These are phyloP conservation scores for Lasioglossum vierecki DNA, from an alignment of 2,888 invertebrate genomes.

Conservation along the genomic window DNA sequence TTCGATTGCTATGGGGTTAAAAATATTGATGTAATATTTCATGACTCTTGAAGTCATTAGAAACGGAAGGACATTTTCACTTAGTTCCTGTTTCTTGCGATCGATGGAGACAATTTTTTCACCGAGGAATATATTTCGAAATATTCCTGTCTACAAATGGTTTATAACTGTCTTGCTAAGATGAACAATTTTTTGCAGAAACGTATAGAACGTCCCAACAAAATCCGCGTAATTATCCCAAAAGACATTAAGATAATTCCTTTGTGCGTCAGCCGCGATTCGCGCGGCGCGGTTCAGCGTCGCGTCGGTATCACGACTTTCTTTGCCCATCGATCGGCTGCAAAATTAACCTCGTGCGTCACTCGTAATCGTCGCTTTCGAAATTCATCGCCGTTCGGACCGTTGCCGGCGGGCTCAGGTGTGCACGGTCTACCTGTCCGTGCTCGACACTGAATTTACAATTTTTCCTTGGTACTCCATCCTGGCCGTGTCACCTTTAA, in stretches of 20 bases:
- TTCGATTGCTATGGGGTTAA: no score
- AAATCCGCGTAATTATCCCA: neutral
- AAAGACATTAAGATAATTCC: conserved; percentile 14
- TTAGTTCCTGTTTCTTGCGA: no score
- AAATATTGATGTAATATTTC: no score
- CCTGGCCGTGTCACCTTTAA: neutral
- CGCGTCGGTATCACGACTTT: conserved; percentile 18
- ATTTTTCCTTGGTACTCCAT: neutral
- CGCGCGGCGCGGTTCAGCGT: neutral
- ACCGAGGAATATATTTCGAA: neutral
- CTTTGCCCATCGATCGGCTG: conserved; percentile 52
- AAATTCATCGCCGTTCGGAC: conserved; percentile 43
- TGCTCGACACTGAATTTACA: neutral
- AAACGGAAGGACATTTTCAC: no score
- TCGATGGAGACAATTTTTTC: neutral
- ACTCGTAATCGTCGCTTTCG: conserved; percentile 45
- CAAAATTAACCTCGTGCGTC: conserved; percentile 60
- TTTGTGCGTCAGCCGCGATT: neutral
- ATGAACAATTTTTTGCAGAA: neutral
- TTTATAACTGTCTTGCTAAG: neutral
- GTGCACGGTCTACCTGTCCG: neutral
- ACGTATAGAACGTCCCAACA: neutral
- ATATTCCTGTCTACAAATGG: neutral
- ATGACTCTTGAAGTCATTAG: no score
- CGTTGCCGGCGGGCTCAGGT: conserved; percentile 6